Percentiles rank a stretch among this genome's conserved stretches.
Evolutionary conservation across 2,797 vertebrate species (phyloP).

Genomic region (Sebastes melanostomus): DNA sequence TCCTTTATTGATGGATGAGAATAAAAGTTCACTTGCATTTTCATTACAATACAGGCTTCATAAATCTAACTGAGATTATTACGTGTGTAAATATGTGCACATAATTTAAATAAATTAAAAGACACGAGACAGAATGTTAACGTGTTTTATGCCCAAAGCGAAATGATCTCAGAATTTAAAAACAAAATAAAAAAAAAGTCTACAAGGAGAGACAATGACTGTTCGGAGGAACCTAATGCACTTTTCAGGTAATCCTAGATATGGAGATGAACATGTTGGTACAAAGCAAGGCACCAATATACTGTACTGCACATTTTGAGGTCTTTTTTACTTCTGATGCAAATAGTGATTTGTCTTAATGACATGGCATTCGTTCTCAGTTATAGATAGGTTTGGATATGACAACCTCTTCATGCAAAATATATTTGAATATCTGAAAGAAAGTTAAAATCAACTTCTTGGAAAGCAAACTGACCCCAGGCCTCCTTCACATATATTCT

Average conservation of each 20-base stretch:
- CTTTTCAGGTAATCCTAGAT: constrained; percentile 30
- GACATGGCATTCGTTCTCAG: constrained; percentile 35
- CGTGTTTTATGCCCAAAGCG: constrained; percentile 78
- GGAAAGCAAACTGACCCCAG: constrained; percentile 7
- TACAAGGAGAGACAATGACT: constrained; percentile 34
- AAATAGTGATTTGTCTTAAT: constrained; percentile 12
- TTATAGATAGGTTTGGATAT: constrained; percentile 36
- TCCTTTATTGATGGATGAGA: constrained; percentile 84
- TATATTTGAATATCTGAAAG: constrained; percentile 37
- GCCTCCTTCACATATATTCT: constrained; percentile 52
- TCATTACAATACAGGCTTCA: constrained; percentile 84
- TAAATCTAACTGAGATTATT: constrained; percentile 75
- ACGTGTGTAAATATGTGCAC: constrained; percentile 83
- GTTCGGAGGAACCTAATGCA: constrained; percentile 41
- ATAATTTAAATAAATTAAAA: constrained; percentile 92
- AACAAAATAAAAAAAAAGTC: neutral
- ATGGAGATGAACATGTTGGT: constrained; percentile 44
- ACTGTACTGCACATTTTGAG: neutral
- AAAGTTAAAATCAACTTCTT: constrained; percentile 25
- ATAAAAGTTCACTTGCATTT: constrained; percentile 83
- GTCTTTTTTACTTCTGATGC: constrained; percentile 19
- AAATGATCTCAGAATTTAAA: constrained; percentile 64
- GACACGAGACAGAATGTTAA: constrained; percentile 77
- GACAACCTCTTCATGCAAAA: constrained; percentile 59
- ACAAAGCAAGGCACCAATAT: constrained; percentile 86